These are phyloP conservation scores for Baryphthengus martii DNA, from an alignment of 2,113 vertebrate genomes.

Conservation along the genomic window DNA sequence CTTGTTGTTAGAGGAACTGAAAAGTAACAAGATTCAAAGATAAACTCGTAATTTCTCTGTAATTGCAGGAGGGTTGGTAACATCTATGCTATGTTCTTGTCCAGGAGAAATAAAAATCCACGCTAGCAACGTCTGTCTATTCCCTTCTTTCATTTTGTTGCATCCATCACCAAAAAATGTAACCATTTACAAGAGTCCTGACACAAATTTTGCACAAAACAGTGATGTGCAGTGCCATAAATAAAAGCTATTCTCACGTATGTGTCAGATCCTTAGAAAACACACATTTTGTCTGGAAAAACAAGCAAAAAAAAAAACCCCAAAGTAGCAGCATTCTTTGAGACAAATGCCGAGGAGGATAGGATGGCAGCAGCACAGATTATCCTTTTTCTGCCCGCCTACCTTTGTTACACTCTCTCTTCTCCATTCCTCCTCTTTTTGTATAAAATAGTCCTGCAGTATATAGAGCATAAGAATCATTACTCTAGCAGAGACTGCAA, in stretches of 20 bases:
- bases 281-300: neutral
- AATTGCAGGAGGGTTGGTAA: neutral
- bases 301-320: neutral
- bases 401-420: neutral
- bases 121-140: neutral
- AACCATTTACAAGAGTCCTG: neutral
- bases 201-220: neutral
- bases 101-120: neutral
- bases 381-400: neutral
- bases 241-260: neutral
- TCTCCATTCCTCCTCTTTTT: neutral
- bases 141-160: neutral
- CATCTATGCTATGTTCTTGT: neutral
- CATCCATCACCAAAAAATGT: neutral
- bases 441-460: neutral
- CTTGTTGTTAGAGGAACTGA: neutral
- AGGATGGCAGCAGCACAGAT: neutral
- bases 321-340: neutral
- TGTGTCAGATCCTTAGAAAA: neutral
- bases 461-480: conserved; percentile 53
- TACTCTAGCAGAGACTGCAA: conserved; percentile 31
- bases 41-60: neutral
- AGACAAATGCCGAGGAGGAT: neutral
- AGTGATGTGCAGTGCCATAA: neutral
- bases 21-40: neutral